Evolutionary conservation across 2,113 vertebrate genomes (phyloP).

Genomic region (Oreotrochilus melanogaster): DNA sequence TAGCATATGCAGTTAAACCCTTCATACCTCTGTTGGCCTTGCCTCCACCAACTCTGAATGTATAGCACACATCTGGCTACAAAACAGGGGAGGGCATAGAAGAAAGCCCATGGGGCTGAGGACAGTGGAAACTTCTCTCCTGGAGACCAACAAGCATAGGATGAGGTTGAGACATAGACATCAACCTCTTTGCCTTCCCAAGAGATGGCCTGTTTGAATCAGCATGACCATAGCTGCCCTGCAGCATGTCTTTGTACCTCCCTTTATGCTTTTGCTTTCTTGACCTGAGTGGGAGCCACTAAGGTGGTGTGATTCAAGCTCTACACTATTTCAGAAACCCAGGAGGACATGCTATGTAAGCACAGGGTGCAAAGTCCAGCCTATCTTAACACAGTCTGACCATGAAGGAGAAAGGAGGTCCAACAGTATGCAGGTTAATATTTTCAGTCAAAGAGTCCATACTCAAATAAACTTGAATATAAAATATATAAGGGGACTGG

Average conservation of each 20-base stretch:
- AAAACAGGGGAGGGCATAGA: not conserved
- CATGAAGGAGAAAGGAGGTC: not conserved
- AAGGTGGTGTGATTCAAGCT: not conserved
- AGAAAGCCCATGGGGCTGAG: not conserved
- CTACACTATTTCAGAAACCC: not conserved
- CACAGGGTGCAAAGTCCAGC: not conserved
- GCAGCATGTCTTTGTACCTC: not conserved
- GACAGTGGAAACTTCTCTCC: not conserved
- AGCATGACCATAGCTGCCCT: not conserved
- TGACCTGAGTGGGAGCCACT: not conserved
- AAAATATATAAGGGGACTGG: not conserved
- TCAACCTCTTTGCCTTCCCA: not conserved
- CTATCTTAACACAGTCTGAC: not conserved
- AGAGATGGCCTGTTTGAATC: not conserved
- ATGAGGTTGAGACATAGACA: not conserved
- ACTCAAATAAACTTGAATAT: not conserved
- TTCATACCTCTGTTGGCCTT: not conserved
- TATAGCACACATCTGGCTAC: rapidly evolving
- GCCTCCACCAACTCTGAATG: not conserved
- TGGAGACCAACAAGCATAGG: rapidly evolving
- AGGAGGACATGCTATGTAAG: not conserved
- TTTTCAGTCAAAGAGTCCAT: not conserved
- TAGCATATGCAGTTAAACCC: not conserved
- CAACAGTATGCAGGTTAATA: not conserved
- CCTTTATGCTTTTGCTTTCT: not conserved